Percentiles rank a stretch among this genome's conserved stretches.
phyloP scores from a whole-genome alignment of 2,113 vertebrate species.

The Phaethon lepturus region DNA sequence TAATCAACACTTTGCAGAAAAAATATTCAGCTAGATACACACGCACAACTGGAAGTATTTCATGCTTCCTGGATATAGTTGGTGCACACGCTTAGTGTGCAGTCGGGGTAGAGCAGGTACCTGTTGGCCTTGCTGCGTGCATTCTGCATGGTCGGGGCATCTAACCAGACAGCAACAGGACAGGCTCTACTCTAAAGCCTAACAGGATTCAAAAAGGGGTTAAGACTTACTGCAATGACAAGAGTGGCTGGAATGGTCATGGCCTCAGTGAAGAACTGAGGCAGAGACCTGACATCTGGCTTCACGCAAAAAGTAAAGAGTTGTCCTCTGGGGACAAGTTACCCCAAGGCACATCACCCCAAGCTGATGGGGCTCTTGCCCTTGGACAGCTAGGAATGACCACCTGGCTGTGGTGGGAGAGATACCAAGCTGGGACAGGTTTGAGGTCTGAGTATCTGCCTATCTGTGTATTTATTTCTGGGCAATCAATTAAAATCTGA shows the following conservation, averaged over 20 bases:
- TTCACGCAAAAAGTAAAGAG: background rate
- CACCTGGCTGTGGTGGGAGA: background rate
- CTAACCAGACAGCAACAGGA: background rate
- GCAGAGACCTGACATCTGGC: background rate
- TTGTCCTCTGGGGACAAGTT: background rate
- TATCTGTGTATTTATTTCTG: background rate
- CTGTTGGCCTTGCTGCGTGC: background rate
- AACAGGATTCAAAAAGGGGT: background rate
- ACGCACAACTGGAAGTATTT: background rate
- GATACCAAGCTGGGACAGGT: background rate
- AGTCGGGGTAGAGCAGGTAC: background rate
- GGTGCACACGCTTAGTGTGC: background rate
- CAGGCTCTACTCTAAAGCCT: background rate
- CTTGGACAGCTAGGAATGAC: background rate
- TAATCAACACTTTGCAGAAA: constrained; percentile 4
- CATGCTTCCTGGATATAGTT: background rate
- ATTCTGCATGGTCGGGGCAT: background rate
- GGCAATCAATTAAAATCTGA: background rate
- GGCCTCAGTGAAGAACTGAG: background rate
- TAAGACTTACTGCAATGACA: background rate
- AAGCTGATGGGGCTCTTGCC: background rate
- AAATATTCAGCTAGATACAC: background rate
- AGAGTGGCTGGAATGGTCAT: accelerated
- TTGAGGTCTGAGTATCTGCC: background rate
- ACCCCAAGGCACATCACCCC: background rate